Evolutionary conservation across 2,888 invertebrate genomes (phyloP).

Genomic region (Caenorhabditis japonica): DNA sequence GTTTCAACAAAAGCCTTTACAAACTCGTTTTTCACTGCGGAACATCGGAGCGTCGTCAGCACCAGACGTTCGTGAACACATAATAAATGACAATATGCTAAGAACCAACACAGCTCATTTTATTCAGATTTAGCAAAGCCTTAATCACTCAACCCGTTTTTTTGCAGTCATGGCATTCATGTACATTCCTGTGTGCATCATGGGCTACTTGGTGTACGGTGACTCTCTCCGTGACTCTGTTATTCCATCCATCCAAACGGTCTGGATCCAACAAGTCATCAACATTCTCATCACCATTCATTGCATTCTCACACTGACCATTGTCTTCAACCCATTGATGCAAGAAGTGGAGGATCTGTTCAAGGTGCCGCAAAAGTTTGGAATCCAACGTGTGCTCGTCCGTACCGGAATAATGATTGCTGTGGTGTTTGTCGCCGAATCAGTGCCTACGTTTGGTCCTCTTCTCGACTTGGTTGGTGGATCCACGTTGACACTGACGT

Average conservation of each 20-base stretch:
- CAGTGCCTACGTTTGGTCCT: constrained; percentile 75
- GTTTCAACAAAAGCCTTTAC: no score
- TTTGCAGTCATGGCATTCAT: constrained; percentile 70
- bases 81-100: no score
- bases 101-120: no score
- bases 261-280: constrained; percentile 68
- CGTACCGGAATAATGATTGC: constrained; percentile 68
- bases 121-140: no score
- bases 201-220: constrained; percentile 71
- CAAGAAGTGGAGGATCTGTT: constrained; percentile 75
- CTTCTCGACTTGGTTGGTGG: constrained; percentile 72
- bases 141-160: no score
- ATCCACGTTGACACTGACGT: constrained; percentile 71
- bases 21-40: no score
- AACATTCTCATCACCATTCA: constrained; percentile 75
- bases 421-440: constrained; percentile 73
- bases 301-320: constrained; percentile 72
- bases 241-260: constrained; percentile 69
- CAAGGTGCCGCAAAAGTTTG: constrained; percentile 68
- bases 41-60: no score
- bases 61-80: no score
- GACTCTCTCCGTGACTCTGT: constrained; percentile 69
- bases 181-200: constrained; percentile 71
- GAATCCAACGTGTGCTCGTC: constrained; percentile 65
- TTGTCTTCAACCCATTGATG: constrained; percentile 74